Evolutionary conservation across 2,797 vertebrate species (phyloP).

Genomic region (Emys orbicularis): DNA sequence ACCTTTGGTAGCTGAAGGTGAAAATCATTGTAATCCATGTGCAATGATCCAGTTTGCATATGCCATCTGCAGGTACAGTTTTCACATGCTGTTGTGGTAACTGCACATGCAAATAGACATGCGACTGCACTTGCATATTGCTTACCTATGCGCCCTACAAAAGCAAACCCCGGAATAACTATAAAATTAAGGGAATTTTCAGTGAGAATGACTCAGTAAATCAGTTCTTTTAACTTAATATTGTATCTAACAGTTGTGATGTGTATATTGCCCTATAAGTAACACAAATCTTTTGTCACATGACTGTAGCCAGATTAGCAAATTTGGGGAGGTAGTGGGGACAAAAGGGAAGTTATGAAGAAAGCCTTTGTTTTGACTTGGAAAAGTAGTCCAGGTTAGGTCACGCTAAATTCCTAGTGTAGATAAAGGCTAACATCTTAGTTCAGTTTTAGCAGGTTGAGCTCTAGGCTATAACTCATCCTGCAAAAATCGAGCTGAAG

Average conservation of each 20-base stretch:
- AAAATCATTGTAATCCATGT: constrained; percentile 29
- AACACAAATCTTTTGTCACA: background rate
- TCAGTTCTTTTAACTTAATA: background rate
- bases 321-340: background rate
- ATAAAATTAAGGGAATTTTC: background rate
- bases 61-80: constrained; percentile 14
- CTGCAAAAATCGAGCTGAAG: background rate
- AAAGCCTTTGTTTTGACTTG: background rate
- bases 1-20: background rate
- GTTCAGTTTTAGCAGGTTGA: background rate
- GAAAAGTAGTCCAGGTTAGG: accelerated
- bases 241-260: background rate
- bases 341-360: background rate
- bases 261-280: background rate
- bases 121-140: background rate
- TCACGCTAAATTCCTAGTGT: background rate
- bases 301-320: background rate
- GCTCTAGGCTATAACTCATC: background rate
- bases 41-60: constrained; percentile 17
- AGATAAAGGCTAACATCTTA: background rate
- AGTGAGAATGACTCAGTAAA: background rate
- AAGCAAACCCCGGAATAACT: background rate
- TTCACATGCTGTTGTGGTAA: background rate
- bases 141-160: background rate
- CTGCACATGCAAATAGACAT: constrained; percentile 12